Percentiles rank a stretch among this genome's conserved stretches.
Evolutionary conservation across 2,888 invertebrate genomes (phyloP).

Genomic region (Metalampra italica): DNA sequence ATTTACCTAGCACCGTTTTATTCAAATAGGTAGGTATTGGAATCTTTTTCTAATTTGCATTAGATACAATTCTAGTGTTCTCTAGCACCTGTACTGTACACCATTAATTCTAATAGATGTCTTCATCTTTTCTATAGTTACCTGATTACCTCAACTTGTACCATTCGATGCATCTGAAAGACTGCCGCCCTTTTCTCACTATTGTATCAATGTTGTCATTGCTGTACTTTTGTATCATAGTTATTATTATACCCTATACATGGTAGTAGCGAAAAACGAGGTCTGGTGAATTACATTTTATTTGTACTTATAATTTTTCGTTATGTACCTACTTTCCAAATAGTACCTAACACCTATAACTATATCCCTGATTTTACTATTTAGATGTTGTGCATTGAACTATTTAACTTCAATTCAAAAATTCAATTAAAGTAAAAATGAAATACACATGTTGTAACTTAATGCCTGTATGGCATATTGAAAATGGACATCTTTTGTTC

Average conservation of each 20-base stretch:
- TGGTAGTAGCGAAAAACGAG: constrained; percentile 24
- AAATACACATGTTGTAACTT: too few relatives aligned
- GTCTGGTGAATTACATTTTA: constrained; percentile 17
- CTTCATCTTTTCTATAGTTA: constrained; percentile 23
- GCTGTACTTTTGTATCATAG: constrained; percentile 22
- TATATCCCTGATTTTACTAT: constrained; percentile 20
- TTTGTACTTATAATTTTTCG: constrained; percentile 3
- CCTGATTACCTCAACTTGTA: constrained; percentile 38
- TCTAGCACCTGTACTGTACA: constrained; percentile 40
- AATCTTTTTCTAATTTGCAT: constrained; percentile 1
- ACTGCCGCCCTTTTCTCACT: constrained; percentile 77
- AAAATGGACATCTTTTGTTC: too few relatives aligned
- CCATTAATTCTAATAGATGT: constrained; percentile 35
- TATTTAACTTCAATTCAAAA: too few relatives aligned
- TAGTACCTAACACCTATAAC: constrained; percentile 1
- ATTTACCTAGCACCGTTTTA: background rate
- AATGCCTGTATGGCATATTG: too few relatives aligned
- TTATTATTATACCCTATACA: constrained; percentile 20
- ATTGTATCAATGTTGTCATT: constrained; percentile 76
- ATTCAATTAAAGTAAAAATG: too few relatives aligned
- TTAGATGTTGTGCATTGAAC: constrained; percentile 5
- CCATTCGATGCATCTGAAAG: constrained; percentile 63
- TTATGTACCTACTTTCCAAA: constrained; percentile 1
- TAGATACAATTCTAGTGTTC: constrained; percentile 23
- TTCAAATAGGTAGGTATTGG: background rate